These are phyloP conservation scores for Plebejus argus DNA, from an alignment of 2,888 invertebrate species.

Conservation along the genomic window DNA sequence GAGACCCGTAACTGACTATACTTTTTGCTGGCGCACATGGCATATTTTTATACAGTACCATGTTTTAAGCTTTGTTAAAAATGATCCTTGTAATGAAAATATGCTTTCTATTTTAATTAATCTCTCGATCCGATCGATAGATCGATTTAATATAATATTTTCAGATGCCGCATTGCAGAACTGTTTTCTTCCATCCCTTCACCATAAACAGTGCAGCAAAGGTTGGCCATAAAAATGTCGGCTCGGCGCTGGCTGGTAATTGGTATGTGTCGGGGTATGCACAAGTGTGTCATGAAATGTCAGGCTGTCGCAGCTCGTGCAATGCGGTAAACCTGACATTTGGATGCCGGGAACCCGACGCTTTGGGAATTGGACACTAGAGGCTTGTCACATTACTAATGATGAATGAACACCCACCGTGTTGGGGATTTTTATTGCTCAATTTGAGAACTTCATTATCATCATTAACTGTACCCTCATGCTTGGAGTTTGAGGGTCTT, in stretches of 20 bases:
- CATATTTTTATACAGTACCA: not conserved
- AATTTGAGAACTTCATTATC: not conserved
- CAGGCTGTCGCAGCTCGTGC: not conserved
- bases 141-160: no score
- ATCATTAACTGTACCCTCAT: not conserved
- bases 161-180: not conserved
- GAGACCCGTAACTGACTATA: not conserved
- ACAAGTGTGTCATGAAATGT: constrained; percentile 23
- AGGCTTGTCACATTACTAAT: not conserved
- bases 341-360: not conserved
- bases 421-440: not conserved
- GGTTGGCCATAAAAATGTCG: constrained; percentile 6
- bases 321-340: constrained; percentile 28
- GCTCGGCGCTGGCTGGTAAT: not conserved
- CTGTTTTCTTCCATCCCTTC: not conserved
- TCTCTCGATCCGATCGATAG: no score
- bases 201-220: not conserved
- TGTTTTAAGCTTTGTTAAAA: not conserved
- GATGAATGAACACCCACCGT: no score
- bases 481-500: not conserved
- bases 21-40: not conserved
- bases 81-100: not conserved
- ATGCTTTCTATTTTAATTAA: no score
- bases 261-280: not conserved
- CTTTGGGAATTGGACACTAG: constrained; percentile 10